Evolutionary conservation across 2,797 vertebrate genomes (phyloP).

Genomic region (Protosalanx chinensis): DNA sequence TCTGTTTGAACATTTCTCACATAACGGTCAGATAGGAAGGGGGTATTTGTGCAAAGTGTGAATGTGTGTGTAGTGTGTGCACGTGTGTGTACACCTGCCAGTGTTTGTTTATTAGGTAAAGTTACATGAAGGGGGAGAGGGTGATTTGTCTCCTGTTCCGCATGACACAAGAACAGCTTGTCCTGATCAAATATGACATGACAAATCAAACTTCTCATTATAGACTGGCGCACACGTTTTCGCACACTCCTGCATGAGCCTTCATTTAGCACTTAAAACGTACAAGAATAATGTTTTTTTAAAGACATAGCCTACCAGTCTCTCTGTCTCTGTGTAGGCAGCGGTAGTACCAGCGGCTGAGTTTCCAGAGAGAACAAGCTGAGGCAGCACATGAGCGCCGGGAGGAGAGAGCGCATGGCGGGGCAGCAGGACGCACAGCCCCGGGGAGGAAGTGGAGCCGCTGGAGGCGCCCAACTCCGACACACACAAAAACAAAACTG

Average conservation of each 20-base stretch:
- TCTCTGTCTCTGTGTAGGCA: conserved; percentile 21
- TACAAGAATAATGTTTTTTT: too few species aligned
- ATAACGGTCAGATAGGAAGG: conserved; percentile 37
- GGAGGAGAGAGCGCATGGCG: conserved; percentile 50
- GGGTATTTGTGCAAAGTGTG: neutral
- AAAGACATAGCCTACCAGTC: conserved; percentile 51
- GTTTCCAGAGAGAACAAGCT: conserved; percentile 57
- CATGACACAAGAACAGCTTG: neutral
- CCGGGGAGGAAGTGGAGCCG: neutral
- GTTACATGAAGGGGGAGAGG: neutral
- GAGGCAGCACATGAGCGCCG: conserved; percentile 53
- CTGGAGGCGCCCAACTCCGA: neutral
- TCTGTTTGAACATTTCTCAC: conserved; percentile 49
- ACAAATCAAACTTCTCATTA: neutral
- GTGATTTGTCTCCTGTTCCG: too few species aligned
- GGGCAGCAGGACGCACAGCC: conserved; percentile 24
- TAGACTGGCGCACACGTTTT: neutral
- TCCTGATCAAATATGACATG: neutral
- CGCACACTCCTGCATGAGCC: too few species aligned
- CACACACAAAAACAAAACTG: neutral
- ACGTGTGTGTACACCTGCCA: neutral
- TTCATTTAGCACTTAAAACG: too few species aligned
- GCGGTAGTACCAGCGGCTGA: conserved; percentile 39
- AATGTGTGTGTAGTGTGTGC: neutral
- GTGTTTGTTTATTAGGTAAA: neutral